phyloP scores from a whole-genome alignment of 2,797 vertebrate species.

The Stomatorhinus walkeri region DNA sequence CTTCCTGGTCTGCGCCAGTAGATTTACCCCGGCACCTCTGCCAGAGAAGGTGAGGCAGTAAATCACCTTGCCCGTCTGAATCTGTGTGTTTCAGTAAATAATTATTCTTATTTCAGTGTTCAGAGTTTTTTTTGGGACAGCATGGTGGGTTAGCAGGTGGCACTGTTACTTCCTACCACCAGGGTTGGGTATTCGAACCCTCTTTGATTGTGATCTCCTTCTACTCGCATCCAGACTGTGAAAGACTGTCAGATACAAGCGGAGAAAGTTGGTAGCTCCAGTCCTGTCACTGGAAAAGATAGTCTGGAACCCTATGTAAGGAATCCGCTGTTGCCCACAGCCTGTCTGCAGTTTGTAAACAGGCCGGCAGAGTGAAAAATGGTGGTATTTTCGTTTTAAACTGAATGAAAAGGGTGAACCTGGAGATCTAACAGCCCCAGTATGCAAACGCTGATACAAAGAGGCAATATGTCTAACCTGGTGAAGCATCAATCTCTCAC shows the following conservation, averaged over 20 bases:
- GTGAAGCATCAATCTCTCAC: background rate
- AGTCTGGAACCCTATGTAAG: background rate
- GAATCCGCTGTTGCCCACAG: background rate
- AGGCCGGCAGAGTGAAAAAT: background rate
- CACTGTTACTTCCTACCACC: background rate
- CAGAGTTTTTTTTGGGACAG: background rate
- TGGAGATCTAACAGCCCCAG: background rate
- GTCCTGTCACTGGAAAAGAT: background rate
- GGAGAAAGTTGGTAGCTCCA: background rate
- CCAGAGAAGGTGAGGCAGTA: slow-evolving; percentile 58
- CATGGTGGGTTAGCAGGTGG: background rate
- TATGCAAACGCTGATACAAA: background rate
- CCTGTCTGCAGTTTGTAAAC: background rate
- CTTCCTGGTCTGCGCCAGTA: slow-evolving; percentile 73
- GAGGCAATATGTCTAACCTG: background rate
- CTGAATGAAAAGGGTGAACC: background rate
- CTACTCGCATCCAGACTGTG: background rate
- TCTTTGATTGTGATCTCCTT: background rate
- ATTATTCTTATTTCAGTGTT: background rate
- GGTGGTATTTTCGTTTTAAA: background rate
- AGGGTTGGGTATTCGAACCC: background rate
- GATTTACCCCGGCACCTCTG: slow-evolving; percentile 63
- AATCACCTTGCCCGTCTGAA: background rate
- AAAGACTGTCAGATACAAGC: background rate
- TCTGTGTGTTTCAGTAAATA: background rate